Evolutionary conservation across 2,113 vertebrate genomes (phyloP).

Genomic region (Montifringilla adamsi): DNA sequence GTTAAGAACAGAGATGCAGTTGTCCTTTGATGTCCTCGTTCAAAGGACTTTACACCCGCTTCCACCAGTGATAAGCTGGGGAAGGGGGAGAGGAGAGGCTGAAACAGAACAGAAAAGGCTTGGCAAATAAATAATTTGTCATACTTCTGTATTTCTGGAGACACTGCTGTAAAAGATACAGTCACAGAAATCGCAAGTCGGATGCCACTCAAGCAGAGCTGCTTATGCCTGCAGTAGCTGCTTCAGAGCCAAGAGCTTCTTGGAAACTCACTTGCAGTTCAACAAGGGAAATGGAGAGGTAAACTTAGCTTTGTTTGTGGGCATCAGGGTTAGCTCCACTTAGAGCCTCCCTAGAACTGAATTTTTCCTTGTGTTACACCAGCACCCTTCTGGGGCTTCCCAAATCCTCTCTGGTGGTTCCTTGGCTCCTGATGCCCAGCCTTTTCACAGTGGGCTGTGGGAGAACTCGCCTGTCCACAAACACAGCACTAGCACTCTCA

Average conservation of each 20-base stretch:
- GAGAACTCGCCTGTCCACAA: background rate
- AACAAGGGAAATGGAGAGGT: background rate
- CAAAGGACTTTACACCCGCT: constrained; percentile 67
- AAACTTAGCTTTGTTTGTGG: background rate
- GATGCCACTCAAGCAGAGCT: background rate
- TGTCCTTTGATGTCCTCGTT: constrained; percentile 74
- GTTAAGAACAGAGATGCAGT: constrained; percentile 72
- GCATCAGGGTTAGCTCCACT: background rate
- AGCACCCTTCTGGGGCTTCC: background rate
- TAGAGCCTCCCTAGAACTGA: background rate
- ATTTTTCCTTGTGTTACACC: background rate
- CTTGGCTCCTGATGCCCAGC: background rate
- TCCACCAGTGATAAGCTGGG: constrained; percentile 36
- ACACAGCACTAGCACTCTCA: background rate
- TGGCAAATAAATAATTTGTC: constrained; percentile 1
- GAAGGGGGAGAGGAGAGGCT: constrained; percentile 1
- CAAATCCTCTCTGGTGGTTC: background rate
- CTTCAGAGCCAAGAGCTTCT: background rate
- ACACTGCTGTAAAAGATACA: background rate
- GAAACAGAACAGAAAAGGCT: constrained; percentile 24
- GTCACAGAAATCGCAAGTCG: background rate
- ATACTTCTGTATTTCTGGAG: background rate
- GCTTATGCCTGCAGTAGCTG: background rate
- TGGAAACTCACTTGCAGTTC: background rate
- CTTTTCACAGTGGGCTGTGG: background rate